Base-by-base conservation (phyloP, 2,888 invertebrate species). In the Dryobotodes eremita region DNA sequence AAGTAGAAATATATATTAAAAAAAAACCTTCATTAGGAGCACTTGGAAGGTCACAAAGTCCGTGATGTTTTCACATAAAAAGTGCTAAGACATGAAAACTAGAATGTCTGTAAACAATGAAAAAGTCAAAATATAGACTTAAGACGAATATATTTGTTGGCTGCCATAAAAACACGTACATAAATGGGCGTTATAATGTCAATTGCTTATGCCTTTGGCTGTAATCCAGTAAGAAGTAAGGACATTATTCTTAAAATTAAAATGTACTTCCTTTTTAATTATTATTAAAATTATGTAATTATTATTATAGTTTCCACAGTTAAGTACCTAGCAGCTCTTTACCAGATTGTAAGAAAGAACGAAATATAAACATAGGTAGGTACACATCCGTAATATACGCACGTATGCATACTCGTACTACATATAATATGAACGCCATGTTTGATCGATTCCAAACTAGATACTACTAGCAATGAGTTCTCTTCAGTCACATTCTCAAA, bases 1-100 rank as follows among this genome's bases (percentile, higher is more conserved):
- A 75, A 48, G 73, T 17, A 72, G n/a, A 13, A 75, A 72, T 77
- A 79, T 72, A 73, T 53, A 75, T 68, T 86, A 77, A 75, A 86
- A 71, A 4, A 5, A 74, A 71, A 66, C 61, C 71, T 79, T 75
- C 42, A 70, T 74, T 77, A 69, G 2, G 55, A 55, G n/a, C n/a
- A 70, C 71, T 79, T 62, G 55, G 23, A 66, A 77, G 70, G 75
- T 79, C 66, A 75, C 23, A 50, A 23, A 8, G 57, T 48, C 4
- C 6, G n/a, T 64, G 55, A 65, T 65, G 71, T 71, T 74, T 76
- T 73, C 66, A 42, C 7, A 61, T 73, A 65, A 80, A 82, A 71
- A 69, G 36, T 55, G 53, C 48, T 61, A 50, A 75, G 26, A 13
- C 75, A 75, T 73, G 59, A 42, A 46, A 69, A 64, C 36, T 73